Conservation (phyloP, 2,888 invertebrate genomes). For the Polydrusus tereticollis region DNA sequence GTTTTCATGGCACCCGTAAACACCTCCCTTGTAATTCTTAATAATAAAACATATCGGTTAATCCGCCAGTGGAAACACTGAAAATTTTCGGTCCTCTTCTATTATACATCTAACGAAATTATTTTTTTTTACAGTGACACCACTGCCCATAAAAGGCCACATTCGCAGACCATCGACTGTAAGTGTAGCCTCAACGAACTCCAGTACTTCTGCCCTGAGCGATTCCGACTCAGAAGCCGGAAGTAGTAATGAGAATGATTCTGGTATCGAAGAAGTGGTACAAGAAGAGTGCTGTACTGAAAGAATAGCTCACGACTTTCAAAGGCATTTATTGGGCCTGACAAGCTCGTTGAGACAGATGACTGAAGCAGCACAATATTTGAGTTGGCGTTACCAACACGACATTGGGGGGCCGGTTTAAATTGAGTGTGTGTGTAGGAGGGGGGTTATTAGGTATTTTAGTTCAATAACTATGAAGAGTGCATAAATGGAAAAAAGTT, state of each 20-base stretch:
- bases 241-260: slow-evolving; percentile 76
- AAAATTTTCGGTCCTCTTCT: too few species aligned
- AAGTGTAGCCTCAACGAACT: slow-evolving; percentile 77
- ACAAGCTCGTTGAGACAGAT: slow-evolving; percentile 87
- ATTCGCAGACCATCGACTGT: slow-evolving; percentile 82
- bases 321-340: slow-evolving; percentile 86
- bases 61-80: too few species aligned
- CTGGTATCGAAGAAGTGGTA: slow-evolving; percentile 77
- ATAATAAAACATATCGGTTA: too few species aligned
- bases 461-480: slow-evolving; percentile 31
- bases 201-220: slow-evolving; percentile 71
- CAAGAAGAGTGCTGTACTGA: slow-evolving; percentile 70
- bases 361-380: slow-evolving; percentile 88
- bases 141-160: slow-evolving; percentile 67
- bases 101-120: too few species aligned
- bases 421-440: too few species aligned
- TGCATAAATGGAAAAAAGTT: slow-evolving; percentile 37
- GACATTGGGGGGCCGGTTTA: slow-evolving; percentile 77
- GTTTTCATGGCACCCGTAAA: too few species aligned
- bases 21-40: too few species aligned
- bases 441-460: slow-evolving; percentile 34
- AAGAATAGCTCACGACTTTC: slow-evolving; percentile 82
- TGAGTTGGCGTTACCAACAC: slow-evolving; percentile 90
- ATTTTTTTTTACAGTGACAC: slow-evolving; percentile 31
- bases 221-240: slow-evolving; percentile 87